Percentiles rank a stretch among this genome's conserved stretches.
phyloP scores from a whole-genome alignment of 1,140 invertebrate genomes.

The Lepidurus couesii region DNA sequence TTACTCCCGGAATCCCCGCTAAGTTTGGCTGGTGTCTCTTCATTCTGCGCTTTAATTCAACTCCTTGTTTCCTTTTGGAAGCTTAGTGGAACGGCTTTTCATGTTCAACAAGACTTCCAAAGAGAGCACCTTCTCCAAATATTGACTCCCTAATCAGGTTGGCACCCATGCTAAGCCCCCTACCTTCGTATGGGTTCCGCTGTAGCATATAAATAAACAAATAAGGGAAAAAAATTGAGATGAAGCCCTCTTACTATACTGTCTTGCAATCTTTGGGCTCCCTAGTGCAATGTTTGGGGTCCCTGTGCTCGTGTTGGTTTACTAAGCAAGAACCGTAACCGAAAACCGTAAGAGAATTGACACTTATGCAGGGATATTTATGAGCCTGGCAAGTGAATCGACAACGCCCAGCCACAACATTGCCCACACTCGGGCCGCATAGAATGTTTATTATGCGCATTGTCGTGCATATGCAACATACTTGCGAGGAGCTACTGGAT shows the following conservation, averaged over 20 bases:
- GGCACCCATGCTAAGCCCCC: constrained; percentile 12
- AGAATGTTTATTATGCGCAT: background rate
- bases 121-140: constrained; percentile 2
- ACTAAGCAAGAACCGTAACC: background rate
- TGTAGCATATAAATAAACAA: background rate
- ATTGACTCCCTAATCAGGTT: constrained; percentile 10
- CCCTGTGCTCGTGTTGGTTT: background rate
- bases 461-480: constrained; percentile 7
- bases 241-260: background rate
- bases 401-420: background rate
- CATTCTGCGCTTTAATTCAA: background rate
- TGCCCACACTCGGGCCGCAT: background rate
- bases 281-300: too few species aligned
- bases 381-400: background rate
- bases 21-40: background rate
- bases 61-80: background rate
- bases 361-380: constrained; percentile 22
- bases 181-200: background rate
- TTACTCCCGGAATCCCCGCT: background rate
- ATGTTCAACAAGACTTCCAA: background rate
- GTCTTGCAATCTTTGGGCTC: too few species aligned
- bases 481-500: constrained; percentile 4
- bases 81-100: background rate
- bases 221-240: background rate
- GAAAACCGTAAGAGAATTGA: background rate